Evolutionary conservation across 2,797 vertebrate species (phyloP).

Genomic region (Spinibarbus caldwelli): DNA sequence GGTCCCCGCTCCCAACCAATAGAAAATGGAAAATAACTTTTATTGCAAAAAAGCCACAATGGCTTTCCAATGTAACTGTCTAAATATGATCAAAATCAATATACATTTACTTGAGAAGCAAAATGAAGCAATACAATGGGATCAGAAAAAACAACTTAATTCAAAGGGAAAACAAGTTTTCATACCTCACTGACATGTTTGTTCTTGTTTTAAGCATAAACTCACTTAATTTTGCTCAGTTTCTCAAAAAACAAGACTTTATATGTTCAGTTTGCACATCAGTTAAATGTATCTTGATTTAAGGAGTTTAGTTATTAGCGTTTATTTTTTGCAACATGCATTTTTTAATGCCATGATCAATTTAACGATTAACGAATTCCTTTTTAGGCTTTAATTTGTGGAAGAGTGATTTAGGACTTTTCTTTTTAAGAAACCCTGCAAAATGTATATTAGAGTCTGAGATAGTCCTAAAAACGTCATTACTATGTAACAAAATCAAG

Average conservation of each 20-base stretch:
- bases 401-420: neutral
- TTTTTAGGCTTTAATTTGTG: neutral
- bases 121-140: neutral
- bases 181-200: neutral
- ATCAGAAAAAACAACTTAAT: neutral
- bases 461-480: neutral
- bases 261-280: neutral
- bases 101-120: neutral
- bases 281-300: neutral
- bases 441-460: neutral
- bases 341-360: neutral
- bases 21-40: neutral
- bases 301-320: neutral
- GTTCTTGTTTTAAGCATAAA: neutral
- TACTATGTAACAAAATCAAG: too few relatives aligned
- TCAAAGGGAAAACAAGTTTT: neutral
- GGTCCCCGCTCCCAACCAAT: neutral
- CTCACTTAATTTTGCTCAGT: neutral
- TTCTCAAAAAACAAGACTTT: neutral
- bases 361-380: neutral
- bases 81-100: neutral
- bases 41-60: neutral
- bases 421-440: neutral
- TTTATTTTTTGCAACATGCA: neutral
- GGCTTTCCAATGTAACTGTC: neutral